Percentiles rank a stretch among this genome's conserved stretches.
Conservation (phyloP, 2,113 vertebrate genomes). For the Eretmodus cyanostictus region DNA sequence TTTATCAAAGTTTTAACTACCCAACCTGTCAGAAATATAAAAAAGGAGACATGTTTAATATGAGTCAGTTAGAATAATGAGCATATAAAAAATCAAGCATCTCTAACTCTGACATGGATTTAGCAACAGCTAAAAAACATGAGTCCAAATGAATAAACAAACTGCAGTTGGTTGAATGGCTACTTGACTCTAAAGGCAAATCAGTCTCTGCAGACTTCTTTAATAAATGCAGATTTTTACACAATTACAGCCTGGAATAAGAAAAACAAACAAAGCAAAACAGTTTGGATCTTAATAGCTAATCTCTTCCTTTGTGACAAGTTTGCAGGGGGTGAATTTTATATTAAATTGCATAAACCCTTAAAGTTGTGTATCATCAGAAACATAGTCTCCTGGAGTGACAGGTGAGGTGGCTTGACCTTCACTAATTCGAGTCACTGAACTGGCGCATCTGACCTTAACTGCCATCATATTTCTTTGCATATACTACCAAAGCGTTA, state of each 20-base stretch:
- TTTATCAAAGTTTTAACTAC: not conserved
- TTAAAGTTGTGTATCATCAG: not conserved
- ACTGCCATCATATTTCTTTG: not conserved
- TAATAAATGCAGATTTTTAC: not conserved
- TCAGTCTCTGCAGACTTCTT: not conserved
- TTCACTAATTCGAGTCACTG: not conserved
- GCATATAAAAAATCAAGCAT: not conserved
- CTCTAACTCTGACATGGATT: not conserved
- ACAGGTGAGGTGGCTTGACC: not conserved
- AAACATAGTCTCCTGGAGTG: not conserved
- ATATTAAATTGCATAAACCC: not conserved
- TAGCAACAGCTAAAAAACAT: not conserved
- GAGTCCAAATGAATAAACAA: not conserved
- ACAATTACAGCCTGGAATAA: not conserved
- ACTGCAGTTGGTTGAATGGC: not conserved
- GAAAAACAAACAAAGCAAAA: not conserved
- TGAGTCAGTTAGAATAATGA: not conserved
- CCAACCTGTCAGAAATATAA: not conserved
- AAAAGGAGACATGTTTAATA: not conserved
- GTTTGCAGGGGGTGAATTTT: not conserved
- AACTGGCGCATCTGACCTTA: not conserved
- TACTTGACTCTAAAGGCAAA: not conserved
- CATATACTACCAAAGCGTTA: not conserved
- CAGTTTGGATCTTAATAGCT: not conserved
- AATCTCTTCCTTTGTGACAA: not conserved